Conservation (phyloP, 2,797 vertebrate species). For the Gorsachius magnificus region DNA sequence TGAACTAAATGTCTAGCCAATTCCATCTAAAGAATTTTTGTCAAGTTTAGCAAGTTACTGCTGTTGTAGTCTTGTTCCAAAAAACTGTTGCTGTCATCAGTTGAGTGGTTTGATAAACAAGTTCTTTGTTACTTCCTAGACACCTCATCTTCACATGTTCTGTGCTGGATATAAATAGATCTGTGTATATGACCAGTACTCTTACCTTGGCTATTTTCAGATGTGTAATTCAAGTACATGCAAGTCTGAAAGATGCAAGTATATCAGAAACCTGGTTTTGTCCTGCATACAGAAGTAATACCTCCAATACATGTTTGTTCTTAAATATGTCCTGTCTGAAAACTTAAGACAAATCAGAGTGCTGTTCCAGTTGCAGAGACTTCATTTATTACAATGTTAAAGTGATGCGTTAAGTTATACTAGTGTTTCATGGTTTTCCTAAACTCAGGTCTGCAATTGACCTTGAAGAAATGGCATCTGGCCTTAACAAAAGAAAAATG, state of each 20-base stretch:
- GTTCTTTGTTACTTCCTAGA: background rate
- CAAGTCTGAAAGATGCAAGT: background rate
- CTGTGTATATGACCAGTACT: background rate
- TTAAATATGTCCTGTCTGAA: background rate
- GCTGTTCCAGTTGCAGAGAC: background rate
- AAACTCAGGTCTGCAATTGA: slow-evolving; percentile 91
- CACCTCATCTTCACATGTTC: background rate
- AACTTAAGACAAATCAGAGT: background rate
- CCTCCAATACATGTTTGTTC: background rate
- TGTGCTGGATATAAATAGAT: background rate
- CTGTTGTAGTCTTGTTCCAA: background rate
- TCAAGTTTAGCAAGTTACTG: background rate
- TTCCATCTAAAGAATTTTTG: background rate
- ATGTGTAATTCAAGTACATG: background rate
- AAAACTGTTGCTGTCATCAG: background rate
- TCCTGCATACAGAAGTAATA: background rate
- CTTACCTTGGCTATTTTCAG: slow-evolving; percentile 5
- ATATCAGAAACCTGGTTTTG: background rate
- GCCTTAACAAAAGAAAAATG: slow-evolving; percentile 98
- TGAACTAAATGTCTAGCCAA: background rate
- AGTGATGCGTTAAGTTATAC: background rate
- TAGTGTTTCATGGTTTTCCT: background rate
- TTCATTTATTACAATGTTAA: background rate
- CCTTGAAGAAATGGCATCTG: slow-evolving; percentile 98
- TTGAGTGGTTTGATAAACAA: background rate